A percentile compares a stretch with the other conserved stretches of the same genome.
Evolutionary conservation across 2,113 vertebrate species (phyloP).

Genomic region (Tupaia chinensis): DNA sequence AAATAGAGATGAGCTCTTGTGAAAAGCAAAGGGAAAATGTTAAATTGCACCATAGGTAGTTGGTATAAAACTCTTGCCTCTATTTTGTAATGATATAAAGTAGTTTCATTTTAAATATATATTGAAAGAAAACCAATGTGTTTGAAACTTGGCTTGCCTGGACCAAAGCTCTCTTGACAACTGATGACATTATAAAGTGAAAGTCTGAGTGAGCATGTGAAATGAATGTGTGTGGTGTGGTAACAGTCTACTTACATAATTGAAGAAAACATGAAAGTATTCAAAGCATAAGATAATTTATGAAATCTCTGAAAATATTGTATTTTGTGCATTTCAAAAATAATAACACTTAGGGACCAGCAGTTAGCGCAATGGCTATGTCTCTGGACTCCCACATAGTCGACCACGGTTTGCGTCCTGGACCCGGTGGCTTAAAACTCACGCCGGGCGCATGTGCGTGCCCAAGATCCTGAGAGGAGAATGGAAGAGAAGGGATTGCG

Average conservation of each 20-base stretch:
- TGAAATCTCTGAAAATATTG: neutral
- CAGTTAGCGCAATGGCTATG: no score
- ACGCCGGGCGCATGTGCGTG: no score
- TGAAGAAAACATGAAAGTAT: neutral
- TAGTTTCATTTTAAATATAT: neutral
- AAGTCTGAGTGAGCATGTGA: neutral
- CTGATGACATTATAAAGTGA: neutral
- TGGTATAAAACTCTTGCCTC: neutral
- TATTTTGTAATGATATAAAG: slow-evolving; percentile 15
- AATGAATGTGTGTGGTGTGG: accelerated
- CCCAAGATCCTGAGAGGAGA: no score
- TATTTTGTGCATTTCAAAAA: neutral
- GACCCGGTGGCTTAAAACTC: no score
- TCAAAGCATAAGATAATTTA: neutral
- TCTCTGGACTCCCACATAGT: no score
- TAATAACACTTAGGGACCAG: neutral
- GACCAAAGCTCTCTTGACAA: neutral
- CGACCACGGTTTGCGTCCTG: no score
- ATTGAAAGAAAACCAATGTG: neutral
- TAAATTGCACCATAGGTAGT: neutral
- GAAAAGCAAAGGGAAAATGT: neutral
- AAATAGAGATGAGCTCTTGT: neutral
- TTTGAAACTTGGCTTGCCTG: neutral
- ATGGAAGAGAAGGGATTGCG: no score
- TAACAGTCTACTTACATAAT: neutral